These are phyloP conservation scores for Drymodes brunneopygia DNA, from an alignment of 2,113 vertebrate genomes.

Conservation along the genomic window DNA sequence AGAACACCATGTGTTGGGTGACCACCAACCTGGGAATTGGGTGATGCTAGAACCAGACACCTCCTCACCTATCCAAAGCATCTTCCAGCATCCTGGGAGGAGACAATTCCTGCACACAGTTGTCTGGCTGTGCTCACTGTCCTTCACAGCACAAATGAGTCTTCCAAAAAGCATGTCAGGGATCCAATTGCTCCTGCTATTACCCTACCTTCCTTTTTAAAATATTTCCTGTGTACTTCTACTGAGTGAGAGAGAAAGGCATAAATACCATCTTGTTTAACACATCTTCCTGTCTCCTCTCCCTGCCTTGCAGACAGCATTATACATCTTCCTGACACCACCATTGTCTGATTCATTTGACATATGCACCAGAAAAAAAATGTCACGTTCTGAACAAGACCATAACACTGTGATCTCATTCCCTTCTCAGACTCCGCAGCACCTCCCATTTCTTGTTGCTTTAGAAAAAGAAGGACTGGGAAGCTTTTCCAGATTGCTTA, in stretches of 20 bases:
- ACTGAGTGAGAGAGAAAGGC: not conserved
- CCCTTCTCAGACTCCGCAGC: not conserved
- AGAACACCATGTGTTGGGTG: not conserved
- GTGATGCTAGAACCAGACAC: not conserved
- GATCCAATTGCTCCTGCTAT: not conserved
- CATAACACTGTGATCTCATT: constrained; percentile 46
- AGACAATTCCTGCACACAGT: not conserved
- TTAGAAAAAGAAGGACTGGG: not conserved
- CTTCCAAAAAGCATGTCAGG: rapidly evolving
- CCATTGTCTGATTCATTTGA: constrained; percentile 37
- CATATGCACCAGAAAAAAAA: constrained; percentile 22
- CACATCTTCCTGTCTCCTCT: constrained; percentile 9
- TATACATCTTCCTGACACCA: constrained; percentile 49
- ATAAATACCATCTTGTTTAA: not conserved
- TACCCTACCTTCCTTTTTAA: not conserved
- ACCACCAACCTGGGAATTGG: rapidly evolving
- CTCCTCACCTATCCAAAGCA: not conserved
- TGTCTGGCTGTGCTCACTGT: rapidly evolving
- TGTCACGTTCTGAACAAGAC: constrained; percentile 20
- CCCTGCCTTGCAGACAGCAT: constrained; percentile 12
- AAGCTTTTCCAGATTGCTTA: constrained; percentile 30
- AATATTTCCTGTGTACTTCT: not conserved
- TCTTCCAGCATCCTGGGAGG: not conserved
- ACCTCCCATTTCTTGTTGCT: constrained; percentile 6
- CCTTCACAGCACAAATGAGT: not conserved